Evolutionary conservation across 2,797 vertebrate species (phyloP).

Genomic region (Prionace glauca): DNA sequence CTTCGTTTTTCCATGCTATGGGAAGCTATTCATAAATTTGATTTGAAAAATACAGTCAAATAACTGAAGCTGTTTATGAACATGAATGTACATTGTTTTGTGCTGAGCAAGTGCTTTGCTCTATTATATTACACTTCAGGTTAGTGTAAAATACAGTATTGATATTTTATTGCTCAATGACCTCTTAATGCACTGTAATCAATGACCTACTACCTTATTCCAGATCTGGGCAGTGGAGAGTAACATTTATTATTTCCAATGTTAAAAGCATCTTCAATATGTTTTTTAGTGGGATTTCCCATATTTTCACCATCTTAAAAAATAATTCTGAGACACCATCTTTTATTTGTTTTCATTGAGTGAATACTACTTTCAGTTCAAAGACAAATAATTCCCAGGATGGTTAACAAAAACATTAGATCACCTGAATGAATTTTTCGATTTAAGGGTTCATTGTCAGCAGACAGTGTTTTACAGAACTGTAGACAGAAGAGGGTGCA

Average conservation of each 20-base stretch:
- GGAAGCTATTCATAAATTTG: neutral
- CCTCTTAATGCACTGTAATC: neutral
- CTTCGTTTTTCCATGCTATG: neutral
- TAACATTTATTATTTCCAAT: neutral
- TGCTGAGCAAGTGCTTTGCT: neutral
- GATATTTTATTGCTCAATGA: neutral
- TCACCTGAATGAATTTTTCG: neutral
- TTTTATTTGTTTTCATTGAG: neutral
- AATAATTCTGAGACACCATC: neutral
- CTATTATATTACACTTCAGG: neutral
- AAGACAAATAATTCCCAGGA: neutral
- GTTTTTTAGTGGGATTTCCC: neutral
- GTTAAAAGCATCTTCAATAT: neutral
- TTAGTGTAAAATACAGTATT: neutral
- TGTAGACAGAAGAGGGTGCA: constrained; percentile 14
- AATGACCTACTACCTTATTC: neutral
- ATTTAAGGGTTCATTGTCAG: neutral
- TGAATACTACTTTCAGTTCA: neutral
- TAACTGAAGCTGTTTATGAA: neutral
- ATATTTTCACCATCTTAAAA: neutral
- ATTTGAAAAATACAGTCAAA: neutral
- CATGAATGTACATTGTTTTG: neutral
- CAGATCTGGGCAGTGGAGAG: neutral
- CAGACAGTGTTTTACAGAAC: neutral
- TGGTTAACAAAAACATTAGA: neutral